phyloP scores from a whole-genome alignment of 2,797 vertebrate species.

The Chelon auratus region DNA sequence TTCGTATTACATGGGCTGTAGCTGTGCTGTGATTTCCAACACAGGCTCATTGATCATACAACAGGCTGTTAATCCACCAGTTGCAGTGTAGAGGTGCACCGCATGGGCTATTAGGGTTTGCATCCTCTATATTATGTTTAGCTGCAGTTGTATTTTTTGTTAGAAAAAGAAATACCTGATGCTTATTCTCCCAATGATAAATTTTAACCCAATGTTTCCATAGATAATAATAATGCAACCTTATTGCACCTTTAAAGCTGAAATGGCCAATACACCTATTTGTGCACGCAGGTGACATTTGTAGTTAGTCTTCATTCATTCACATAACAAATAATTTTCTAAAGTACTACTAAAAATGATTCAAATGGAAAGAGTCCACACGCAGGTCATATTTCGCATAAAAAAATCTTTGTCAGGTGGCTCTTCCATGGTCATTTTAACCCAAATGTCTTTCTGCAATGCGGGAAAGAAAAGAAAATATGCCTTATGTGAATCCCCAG shows the following conservation, averaged over 20 bases:
- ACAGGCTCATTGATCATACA: slow-evolving; percentile 46
- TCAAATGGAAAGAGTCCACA: neutral
- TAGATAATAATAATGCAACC: neutral
- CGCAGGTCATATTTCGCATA: neutral
- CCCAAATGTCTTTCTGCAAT: slow-evolving; percentile 64
- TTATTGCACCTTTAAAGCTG: neutral
- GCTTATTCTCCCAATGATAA: neutral
- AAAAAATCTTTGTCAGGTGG: slow-evolving; percentile 34
- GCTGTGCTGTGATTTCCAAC: slow-evolving; percentile 42
- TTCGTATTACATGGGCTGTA: slow-evolving; percentile 22
- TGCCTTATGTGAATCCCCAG: slow-evolving; percentile 59
- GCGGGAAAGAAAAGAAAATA: slow-evolving; percentile 62
- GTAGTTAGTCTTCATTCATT: too few species aligned
- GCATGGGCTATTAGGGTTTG: slow-evolving; percentile 22
- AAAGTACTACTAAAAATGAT: neutral
- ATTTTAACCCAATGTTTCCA: neutral
- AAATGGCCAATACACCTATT: neutral
- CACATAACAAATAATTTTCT: neutral
- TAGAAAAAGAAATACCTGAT: neutral
- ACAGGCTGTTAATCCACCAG: slow-evolving; percentile 24
- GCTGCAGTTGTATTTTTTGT: slow-evolving; percentile 10
- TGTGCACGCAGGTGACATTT: too few species aligned
- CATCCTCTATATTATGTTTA: slow-evolving; percentile 3
- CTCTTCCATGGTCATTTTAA: slow-evolving; percentile 65
- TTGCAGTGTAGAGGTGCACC: slow-evolving; percentile 15